phyloP scores from a whole-genome alignment of 2,888 invertebrate genomes.

The Tholera decimalis region DNA sequence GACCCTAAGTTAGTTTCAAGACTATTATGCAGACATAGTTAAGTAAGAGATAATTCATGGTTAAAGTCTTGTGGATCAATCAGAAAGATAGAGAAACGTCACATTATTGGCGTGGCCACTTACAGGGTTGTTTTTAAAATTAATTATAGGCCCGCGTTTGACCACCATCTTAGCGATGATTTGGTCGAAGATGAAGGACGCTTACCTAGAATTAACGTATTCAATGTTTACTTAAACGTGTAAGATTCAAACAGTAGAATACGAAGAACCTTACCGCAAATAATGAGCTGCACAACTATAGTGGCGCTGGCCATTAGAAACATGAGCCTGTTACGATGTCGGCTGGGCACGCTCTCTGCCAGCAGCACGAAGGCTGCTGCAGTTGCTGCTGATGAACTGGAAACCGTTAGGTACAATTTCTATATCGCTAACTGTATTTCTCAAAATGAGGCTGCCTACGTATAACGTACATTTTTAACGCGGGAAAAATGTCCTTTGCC shows the following conservation, averaged over 20 bases:
- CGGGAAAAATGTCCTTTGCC: too few relatives aligned
- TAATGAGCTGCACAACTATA: constrained; percentile 79
- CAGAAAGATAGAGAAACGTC: neutral
- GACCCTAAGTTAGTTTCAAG: neutral
- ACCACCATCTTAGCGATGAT: too few relatives aligned
- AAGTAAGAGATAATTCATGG: neutral
- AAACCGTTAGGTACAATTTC: constrained; percentile 31
- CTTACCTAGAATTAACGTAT: too few relatives aligned
- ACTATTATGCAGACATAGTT: neutral
- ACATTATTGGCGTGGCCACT: neutral
- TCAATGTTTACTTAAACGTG: neutral
- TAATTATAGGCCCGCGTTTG: too few relatives aligned
- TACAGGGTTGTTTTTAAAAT: too few relatives aligned
- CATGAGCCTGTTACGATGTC: constrained; percentile 79
- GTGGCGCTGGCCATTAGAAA: constrained; percentile 84
- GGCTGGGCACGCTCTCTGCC: constrained; percentile 79
- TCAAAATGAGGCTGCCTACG: neutral
- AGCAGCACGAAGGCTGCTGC: constrained; percentile 83
- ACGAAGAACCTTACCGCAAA: constrained; percentile 73
- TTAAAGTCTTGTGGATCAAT: neutral
- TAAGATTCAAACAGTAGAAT: neutral
- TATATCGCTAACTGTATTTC: too few relatives aligned
- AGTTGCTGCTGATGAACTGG: constrained; percentile 83
- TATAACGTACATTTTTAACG: neutral
- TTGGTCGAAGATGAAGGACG: too few relatives aligned